Percentiles rank a stretch among this genome's conserved stretches.
Conservation (phyloP, 2,888 invertebrate species). For the Agrilus biguttatus region DNA sequence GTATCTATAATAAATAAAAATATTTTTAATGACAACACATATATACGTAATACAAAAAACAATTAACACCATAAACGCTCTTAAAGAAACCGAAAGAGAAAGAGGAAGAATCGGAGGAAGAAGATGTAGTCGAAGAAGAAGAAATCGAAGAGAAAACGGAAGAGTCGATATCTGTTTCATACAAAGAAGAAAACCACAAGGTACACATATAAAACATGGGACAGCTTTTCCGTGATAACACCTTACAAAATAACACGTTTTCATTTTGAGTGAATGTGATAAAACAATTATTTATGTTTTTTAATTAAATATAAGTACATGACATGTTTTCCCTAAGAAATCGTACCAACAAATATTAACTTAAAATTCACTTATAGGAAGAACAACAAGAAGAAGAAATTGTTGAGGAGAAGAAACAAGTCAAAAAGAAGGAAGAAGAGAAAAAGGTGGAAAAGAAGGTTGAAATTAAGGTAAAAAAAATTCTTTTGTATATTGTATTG, state of each 20-base stretch:
- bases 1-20: no score
- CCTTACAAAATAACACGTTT: not conserved
- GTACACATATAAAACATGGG: constrained; percentile 9
- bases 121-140: constrained; percentile 38
- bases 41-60: no score
- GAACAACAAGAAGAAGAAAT: constrained; percentile 12
- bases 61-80: no score
- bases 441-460: constrained; percentile 9
- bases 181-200: constrained; percentile 19
- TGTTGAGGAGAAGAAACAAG: constrained; percentile 32
- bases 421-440: constrained; percentile 35
- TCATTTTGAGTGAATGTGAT: not conserved
- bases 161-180: constrained; percentile 15
- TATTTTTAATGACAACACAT: no score
- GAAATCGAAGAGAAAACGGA: constrained; percentile 14
- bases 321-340: no score
- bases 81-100: not conserved
- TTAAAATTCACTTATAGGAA: constrained; percentile 3
- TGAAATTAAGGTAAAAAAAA: constrained; percentile 22
- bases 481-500: constrained; percentile 1
- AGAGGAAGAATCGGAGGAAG: constrained; percentile 14
- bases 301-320: not conserved
- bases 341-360: not conserved
- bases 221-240: no score
- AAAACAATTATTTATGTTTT: not conserved